Conservation (phyloP, 2,113 vertebrate species). For the Atrichornis clamosus region DNA sequence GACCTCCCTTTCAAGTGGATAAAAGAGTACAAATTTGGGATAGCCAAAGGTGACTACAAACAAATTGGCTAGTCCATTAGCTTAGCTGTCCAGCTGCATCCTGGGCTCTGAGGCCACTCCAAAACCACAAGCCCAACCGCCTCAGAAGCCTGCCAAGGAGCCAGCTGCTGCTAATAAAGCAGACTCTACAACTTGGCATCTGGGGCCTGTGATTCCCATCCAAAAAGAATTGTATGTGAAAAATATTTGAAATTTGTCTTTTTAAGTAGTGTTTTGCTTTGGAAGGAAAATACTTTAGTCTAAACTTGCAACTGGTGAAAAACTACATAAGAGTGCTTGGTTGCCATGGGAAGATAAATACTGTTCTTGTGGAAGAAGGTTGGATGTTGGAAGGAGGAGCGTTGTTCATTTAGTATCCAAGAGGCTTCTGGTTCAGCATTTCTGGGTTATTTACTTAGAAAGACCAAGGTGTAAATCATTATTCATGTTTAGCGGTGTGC, state of each 20-base stretch:
- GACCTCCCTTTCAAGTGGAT: constrained; percentile 57
- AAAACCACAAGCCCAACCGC: constrained; percentile 62
- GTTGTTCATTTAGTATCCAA: neutral
- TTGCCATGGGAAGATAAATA: neutral
- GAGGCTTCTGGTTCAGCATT: neutral
- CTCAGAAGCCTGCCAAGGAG: constrained; percentile 56
- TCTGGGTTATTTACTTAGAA: neutral
- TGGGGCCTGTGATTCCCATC: constrained; percentile 38
- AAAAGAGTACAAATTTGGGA: constrained; percentile 62
- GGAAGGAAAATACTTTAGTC: constrained; percentile 29
- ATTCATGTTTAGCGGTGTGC: neutral
- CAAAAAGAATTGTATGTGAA: constrained; percentile 61
- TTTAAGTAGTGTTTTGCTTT: constrained; percentile 58
- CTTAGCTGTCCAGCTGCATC: constrained; percentile 51
- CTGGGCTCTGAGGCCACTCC: constrained; percentile 51
- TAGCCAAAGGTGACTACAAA: constrained; percentile 60
- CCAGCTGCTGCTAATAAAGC: constrained; percentile 68
- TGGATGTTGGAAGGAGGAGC: neutral
- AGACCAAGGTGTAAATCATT: neutral
- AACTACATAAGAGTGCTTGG: neutral
- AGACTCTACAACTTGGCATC: constrained; percentile 65
- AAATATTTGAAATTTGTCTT: constrained; percentile 68
- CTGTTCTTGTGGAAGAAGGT: neutral
- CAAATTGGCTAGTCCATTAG: constrained; percentile 56
- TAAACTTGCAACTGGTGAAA: constrained; percentile 14